These are phyloP conservation scores for Capromys pilorides DNA, from an alignment of 2,797 vertebrate genomes.

Conservation along the genomic window DNA sequence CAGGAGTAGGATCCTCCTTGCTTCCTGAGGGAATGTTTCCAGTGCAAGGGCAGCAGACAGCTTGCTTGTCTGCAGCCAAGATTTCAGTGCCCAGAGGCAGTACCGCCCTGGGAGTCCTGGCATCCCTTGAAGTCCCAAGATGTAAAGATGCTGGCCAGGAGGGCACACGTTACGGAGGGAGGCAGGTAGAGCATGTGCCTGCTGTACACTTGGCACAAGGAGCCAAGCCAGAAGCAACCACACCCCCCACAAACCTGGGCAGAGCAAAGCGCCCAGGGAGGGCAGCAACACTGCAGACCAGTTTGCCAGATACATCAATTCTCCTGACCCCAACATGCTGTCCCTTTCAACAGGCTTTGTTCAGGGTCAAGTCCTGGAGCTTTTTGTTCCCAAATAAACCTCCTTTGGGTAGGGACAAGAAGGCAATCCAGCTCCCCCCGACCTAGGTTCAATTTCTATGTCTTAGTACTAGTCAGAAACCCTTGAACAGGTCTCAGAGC, in stretches of 20 bases:
- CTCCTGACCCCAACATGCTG: neutral
- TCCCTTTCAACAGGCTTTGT: neutral
- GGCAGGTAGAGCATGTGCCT: neutral
- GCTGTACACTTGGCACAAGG: neutral
- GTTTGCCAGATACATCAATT: neutral
- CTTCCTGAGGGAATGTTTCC: neutral
- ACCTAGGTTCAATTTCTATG: neutral
- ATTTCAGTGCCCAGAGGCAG: neutral
- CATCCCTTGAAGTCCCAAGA: neutral
- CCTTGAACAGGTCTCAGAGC: neutral
- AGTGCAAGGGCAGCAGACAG: neutral
- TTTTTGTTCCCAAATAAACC: neutral
- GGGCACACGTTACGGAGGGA: neutral
- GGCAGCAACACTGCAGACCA: neutral
- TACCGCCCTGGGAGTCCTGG: neutral
- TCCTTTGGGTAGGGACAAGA: constrained; percentile 6
- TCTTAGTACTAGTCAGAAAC: neutral
- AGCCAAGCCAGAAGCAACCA: neutral
- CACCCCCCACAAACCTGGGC: neutral
- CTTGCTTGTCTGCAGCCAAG: constrained; percentile 1
- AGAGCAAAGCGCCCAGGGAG: neutral
- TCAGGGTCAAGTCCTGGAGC: neutral
- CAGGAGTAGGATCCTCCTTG: neutral
- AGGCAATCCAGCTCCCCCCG: neutral
- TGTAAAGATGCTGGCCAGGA: neutral